Evolutionary conservation across 2,113 vertebrate genomes (phyloP).

Genomic region (Sebastes fasciatus): DNA sequence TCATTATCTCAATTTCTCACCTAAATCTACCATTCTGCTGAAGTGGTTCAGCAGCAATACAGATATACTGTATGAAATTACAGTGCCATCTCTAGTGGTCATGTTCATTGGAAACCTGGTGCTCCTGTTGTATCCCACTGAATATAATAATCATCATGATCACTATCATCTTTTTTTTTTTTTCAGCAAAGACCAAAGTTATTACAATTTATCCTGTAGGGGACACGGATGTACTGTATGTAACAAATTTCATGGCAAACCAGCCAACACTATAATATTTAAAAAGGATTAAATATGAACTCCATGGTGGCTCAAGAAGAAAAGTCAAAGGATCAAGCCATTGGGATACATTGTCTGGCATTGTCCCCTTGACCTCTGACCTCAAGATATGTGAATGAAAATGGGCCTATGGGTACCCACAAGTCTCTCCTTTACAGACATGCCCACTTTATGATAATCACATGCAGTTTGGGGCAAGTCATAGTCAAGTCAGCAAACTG

Average conservation of each 20-base stretch:
- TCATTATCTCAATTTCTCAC: slow-evolving; percentile 30
- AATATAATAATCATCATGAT: neutral
- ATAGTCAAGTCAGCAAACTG: too few species aligned
- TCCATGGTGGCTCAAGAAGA: neutral
- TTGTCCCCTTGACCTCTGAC: too few species aligned
- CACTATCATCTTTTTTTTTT: neutral
- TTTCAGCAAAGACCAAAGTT: neutral
- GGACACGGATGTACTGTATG: neutral
- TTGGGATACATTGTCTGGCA: neutral
- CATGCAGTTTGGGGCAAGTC: too few species aligned
- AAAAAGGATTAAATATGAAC: neutral
- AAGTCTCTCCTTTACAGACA: too few species aligned
- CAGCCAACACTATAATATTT: neutral
- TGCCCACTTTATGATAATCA: too few species aligned
- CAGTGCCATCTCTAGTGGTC: neutral
- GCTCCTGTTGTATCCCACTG: neutral
- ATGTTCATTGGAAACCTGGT: neutral
- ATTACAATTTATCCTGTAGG: neutral
- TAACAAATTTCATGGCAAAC: neutral
- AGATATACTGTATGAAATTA: slow-evolving; percentile 1
- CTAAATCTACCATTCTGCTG: slow-evolving; percentile 18
- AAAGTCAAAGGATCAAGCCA: neutral
- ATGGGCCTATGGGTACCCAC: too few species aligned
- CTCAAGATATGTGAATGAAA: too few species aligned
- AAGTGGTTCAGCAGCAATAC: neutral